Evolutionary conservation across 2,888 invertebrate species (phyloP).

Genomic region (Metalampra italica): DNA sequence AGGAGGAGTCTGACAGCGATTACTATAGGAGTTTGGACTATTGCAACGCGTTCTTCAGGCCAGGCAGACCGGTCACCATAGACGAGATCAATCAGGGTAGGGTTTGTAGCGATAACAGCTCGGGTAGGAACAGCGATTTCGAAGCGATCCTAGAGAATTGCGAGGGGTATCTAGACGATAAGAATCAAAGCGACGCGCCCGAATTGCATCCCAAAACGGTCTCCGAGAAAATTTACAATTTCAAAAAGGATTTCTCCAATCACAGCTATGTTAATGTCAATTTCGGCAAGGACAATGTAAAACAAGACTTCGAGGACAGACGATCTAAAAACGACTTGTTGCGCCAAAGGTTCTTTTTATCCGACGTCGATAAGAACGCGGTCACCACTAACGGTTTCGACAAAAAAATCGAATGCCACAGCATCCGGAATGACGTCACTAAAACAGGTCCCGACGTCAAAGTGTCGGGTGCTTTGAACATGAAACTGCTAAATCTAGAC

Average conservation of each 20-base stretch:
- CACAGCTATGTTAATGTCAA: constrained; percentile 63
- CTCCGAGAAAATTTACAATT: constrained; percentile 60
- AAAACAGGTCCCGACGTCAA: constrained; percentile 58
- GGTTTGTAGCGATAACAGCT: constrained; percentile 19
- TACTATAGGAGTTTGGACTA: constrained; percentile 70
- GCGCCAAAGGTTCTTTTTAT: constrained; percentile 55
- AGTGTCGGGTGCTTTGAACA: constrained; percentile 59
- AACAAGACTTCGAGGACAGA: constrained; percentile 30
- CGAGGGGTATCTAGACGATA: constrained; percentile 33
- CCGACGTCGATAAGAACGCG: constrained; percentile 50
- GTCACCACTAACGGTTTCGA: constrained; percentile 54
- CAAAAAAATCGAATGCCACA: constrained; percentile 68
- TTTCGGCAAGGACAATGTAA: constrained; percentile 25
- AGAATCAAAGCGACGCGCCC: constrained; percentile 22
- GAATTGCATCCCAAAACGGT: constrained; percentile 55
- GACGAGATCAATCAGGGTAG: constrained; percentile 28
- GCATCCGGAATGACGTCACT: constrained; percentile 61
- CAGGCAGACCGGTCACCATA: constrained; percentile 19
- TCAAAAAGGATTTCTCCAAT: constrained; percentile 65
- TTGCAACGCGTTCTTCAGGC: constrained; percentile 44
- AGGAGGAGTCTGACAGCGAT: constrained; percentile 71
- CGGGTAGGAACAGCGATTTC: constrained; percentile 25
- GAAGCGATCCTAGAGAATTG: constrained; percentile 49
- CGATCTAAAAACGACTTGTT: constrained; percentile 58
- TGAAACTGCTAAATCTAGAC: constrained; percentile 63